Evolutionary conservation across 2,888 invertebrate genomes (phyloP).

Genomic region (Zhengitettix transpicula): DNA sequence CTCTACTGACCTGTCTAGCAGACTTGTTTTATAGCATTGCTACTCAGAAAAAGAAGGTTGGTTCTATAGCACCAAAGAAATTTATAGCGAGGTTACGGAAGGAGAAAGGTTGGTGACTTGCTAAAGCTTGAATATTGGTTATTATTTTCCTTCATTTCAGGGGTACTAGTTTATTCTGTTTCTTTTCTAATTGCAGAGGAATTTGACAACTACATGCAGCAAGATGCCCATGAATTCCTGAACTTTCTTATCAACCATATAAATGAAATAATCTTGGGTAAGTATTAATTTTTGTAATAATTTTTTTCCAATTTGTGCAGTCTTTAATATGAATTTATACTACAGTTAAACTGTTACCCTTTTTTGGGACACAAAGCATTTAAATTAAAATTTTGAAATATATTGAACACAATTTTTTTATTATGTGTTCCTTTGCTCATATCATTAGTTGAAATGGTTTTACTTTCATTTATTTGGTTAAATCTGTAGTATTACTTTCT

Average conservation of each 20-base stretch:
- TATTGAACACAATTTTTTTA: too few relatives aligned
- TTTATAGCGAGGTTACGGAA: constrained; percentile 95
- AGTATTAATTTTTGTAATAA: constrained; percentile 21
- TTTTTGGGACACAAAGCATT: too few relatives aligned
- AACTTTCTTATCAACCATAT: constrained; percentile 98
- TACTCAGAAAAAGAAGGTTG: constrained; percentile 99
- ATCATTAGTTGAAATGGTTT: too few relatives aligned
- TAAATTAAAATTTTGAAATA: too few relatives aligned
- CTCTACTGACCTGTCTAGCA: constrained; percentile 90
- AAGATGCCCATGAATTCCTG: constrained; percentile 99
- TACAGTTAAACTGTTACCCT: too few relatives aligned
- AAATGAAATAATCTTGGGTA: constrained; percentile 91
- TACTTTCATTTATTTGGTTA: too few relatives aligned
- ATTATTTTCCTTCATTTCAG: too few relatives aligned
- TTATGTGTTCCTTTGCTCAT: too few relatives aligned
- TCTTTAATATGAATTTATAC: too few relatives aligned
- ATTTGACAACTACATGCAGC: constrained; percentile 99
- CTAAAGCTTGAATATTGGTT: not conserved
- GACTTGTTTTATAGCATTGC: constrained; percentile 98
- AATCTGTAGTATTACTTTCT: too few relatives aligned
- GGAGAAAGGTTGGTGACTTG: constrained; percentile 64
- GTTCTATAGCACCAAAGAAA: constrained; percentile 98
- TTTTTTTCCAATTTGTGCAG: too few relatives aligned
- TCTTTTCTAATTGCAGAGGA: constrained; percentile 54
- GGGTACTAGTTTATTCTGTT: not conserved